Conservation (phyloP, 2,797 vertebrate species). For the Ctenopoma kingsleyae region DNA sequence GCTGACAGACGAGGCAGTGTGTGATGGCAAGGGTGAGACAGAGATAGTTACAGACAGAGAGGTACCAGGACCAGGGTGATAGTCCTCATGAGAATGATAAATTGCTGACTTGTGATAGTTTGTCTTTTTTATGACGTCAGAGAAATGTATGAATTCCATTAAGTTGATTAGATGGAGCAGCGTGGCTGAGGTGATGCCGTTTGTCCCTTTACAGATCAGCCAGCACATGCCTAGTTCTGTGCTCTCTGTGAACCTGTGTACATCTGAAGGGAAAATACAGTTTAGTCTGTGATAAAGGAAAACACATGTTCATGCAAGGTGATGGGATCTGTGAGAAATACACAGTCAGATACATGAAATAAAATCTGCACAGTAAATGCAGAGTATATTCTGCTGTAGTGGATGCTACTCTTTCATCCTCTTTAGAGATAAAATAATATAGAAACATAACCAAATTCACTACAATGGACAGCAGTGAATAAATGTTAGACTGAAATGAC, state of each 20-base stretch:
- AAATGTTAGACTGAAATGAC: neutral
- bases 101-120: slow-evolving; percentile 54
- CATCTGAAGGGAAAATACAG: neutral
- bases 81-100: slow-evolving; percentile 53
- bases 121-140: slow-evolving; percentile 64
- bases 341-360: neutral
- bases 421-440: neutral
- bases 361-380: neutral
- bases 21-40: slow-evolving; percentile 51
- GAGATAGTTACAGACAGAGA: slow-evolving; percentile 29
- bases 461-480: neutral
- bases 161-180: slow-evolving; percentile 69
- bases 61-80: slow-evolving; percentile 36
- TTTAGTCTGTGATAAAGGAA: neutral
- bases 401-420: neutral
- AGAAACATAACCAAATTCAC: neutral
- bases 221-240: neutral
- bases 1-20: slow-evolving; percentile 69
- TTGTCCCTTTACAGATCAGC: slow-evolving; percentile 22
- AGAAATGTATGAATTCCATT: slow-evolving; percentile 54
- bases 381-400: neutral
- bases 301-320: neutral
- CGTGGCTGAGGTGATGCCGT: slow-evolving; percentile 22
- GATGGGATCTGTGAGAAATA: neutral
- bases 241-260: neutral